Conservation (phyloP, 2,888 invertebrate genomes). For the Acrobasis repandana region DNA sequence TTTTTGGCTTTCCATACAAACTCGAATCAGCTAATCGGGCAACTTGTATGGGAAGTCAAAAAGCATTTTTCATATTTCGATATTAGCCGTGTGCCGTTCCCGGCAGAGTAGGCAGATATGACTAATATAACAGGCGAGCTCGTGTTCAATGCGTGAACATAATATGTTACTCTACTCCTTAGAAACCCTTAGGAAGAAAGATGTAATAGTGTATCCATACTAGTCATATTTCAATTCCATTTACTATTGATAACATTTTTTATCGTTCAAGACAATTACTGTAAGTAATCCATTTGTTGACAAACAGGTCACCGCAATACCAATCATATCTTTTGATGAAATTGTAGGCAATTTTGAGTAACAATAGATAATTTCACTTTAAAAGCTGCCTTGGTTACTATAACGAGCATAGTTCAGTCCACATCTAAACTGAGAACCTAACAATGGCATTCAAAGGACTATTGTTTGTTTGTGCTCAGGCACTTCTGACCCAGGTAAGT, state of each 20-base stretch:
- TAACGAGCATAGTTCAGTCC: not conserved
- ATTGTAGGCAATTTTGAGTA: not conserved
- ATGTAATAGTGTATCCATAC: too few species aligned
- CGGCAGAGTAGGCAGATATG: too few species aligned
- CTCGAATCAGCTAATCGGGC: too few species aligned
- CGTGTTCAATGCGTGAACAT: too few species aligned
- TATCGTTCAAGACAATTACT: not conserved
- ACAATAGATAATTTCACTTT: slow-evolving; percentile 13
- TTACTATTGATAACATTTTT: not conserved
- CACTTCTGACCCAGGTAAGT: slow-evolving; percentile 8
- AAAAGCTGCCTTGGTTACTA: not conserved
- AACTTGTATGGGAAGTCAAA: too few species aligned
- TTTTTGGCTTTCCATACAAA: too few species aligned
- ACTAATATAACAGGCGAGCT: too few species aligned
- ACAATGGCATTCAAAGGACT: slow-evolving; percentile 6
- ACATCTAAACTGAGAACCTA: not conserved
- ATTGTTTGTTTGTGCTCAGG: slow-evolving; percentile 9
- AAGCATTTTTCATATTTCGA: too few species aligned
- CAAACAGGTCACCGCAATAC: not conserved
- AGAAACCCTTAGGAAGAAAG: too few species aligned
- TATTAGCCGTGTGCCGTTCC: too few species aligned
- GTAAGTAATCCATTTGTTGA: not conserved
- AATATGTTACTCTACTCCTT: too few species aligned
- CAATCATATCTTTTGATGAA: not conserved
- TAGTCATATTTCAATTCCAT: too few species aligned